Conservation (phyloP, 2,113 vertebrate species). For the Pantherophis guttatus region DNA sequence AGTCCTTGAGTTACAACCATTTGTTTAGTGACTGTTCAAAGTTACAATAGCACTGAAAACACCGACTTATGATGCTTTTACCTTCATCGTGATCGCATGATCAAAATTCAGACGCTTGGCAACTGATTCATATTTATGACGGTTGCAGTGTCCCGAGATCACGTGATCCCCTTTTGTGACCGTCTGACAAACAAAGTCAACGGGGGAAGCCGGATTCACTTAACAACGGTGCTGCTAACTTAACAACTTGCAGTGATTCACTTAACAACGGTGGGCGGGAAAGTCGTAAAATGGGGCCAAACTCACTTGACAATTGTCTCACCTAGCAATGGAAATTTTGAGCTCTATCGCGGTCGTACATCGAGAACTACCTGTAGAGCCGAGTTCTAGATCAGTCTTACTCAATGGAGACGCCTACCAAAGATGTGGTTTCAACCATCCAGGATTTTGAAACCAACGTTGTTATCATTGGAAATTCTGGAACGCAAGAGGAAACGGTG, state of each 20-base stretch:
- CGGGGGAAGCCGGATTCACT: too few species aligned
- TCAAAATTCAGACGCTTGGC: too few species aligned
- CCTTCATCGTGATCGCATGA: too few species aligned
- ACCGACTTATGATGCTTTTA: too few species aligned
- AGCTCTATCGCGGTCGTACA: rapidly evolving
- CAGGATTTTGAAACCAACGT: neutral
- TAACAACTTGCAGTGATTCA: neutral
- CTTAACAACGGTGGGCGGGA: neutral
- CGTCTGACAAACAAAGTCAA: too few species aligned
- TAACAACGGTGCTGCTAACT: neutral
- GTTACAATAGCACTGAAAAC: too few species aligned
- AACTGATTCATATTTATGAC: too few species aligned
- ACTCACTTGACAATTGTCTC: neutral
- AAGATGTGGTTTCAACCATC: neutral
- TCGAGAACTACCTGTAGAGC: too few species aligned
- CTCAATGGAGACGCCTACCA: neutral
- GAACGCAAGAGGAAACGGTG: neutral
- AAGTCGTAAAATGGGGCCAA: neutral
- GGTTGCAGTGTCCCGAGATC: too few species aligned
- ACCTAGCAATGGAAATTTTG: neutral
- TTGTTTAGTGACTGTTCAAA: neutral
- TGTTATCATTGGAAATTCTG: neutral
- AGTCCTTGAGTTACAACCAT: neutral
- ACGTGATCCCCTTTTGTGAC: too few species aligned
- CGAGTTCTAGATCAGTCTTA: neutral